Conservation (phyloP, 2,888 invertebrate genomes). For the Lacanobia wlatinum region DNA sequence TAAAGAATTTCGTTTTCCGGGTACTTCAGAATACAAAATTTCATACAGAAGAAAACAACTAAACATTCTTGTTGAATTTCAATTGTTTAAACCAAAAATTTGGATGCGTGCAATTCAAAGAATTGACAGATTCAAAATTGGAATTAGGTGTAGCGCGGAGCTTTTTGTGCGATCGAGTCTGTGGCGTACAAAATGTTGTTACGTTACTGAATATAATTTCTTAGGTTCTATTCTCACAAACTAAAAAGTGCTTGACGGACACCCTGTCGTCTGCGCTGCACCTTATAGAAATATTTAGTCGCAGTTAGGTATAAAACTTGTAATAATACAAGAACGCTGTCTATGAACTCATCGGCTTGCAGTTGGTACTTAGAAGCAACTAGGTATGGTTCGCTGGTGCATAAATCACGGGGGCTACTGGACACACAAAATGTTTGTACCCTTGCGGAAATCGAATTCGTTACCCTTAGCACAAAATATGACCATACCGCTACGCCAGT, state of each 20-base stretch:
- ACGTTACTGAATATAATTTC: too few species aligned
- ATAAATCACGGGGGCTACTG: slow-evolving; percentile 43
- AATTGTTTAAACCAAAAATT: neutral
- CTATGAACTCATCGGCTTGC: neutral
- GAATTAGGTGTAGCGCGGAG: too few species aligned
- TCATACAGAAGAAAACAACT: neutral
- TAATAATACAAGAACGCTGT: neutral
- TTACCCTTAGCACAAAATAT: slow-evolving; percentile 52
- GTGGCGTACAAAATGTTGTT: too few species aligned
- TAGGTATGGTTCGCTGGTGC: slow-evolving; percentile 3
- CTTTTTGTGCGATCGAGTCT: too few species aligned
- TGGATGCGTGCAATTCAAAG: too few species aligned
- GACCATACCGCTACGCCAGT: slow-evolving; percentile 5
- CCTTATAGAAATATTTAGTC: too few species aligned
- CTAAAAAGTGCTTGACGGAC: too few species aligned
- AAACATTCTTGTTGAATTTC: too few species aligned
- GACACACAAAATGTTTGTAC: slow-evolving; percentile 49
- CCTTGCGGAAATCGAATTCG: slow-evolving; percentile 56
- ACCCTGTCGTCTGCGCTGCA: too few species aligned
- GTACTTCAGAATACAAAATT: neutral
- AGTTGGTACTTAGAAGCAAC: neutral
- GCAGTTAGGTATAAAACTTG: too few species aligned
- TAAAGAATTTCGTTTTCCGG: neutral
- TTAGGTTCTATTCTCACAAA: too few species aligned
- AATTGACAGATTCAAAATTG: too few species aligned